Percentiles rank a stretch among this genome's conserved stretches.
Evolutionary conservation across 2,113 vertebrate genomes (phyloP).

Genomic region (Austrofundulus limnaeus): DNA sequence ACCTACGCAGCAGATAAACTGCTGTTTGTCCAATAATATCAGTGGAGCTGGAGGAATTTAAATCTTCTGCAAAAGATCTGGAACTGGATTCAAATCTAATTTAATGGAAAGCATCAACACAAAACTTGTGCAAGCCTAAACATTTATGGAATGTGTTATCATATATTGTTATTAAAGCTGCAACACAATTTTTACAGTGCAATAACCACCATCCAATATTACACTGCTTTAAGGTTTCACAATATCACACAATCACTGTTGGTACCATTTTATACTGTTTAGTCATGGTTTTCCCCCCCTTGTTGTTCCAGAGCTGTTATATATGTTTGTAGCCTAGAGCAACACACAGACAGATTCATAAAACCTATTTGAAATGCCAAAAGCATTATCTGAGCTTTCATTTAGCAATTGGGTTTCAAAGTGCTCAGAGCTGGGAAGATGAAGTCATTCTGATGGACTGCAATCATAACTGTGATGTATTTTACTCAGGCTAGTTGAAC

Average conservation of each 20-base stretch:
- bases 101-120: neutral
- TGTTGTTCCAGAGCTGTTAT: constrained; percentile 1
- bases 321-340: neutral
- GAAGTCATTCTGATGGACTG: neutral
- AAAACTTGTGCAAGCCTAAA: neutral
- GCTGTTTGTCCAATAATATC: constrained; percentile 10
- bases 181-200: neutral
- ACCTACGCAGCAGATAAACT: neutral
- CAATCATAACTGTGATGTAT: neutral
- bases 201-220: neutral
- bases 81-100: neutral
- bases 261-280: neutral
- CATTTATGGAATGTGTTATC: too few species aligned
- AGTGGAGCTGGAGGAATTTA: neutral
- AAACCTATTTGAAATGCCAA: constrained; percentile 1
- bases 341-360: neutral
- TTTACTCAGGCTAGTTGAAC: neutral
- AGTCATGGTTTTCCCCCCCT: neutral
- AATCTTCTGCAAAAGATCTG: too few species aligned
- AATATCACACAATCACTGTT: neutral
- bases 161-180: neutral
- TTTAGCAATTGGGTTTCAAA: neutral
- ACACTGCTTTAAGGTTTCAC: neutral
- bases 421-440: neutral
- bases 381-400: neutral